These are phyloP conservation scores for Chunga burmeisteri DNA, from an alignment of 2,113 vertebrate genomes.

Conservation along the genomic window DNA sequence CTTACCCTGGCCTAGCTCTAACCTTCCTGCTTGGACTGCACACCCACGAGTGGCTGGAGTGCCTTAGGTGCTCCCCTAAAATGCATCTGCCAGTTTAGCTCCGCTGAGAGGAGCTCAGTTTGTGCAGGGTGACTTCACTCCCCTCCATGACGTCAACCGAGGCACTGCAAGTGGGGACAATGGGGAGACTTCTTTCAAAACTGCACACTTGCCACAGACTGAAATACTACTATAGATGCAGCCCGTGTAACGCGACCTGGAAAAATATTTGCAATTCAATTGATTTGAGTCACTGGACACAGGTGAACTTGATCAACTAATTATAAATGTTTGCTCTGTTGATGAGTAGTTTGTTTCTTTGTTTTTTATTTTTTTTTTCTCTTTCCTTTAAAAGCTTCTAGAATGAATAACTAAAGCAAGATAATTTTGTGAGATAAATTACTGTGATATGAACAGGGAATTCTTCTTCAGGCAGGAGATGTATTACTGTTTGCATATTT, in stretches of 20 bases:
- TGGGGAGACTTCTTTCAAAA: neutral
- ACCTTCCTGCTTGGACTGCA: neutral
- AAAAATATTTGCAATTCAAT: neutral
- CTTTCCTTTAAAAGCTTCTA: neutral
- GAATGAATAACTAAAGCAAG: constrained; percentile 1
- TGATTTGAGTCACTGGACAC: neutral
- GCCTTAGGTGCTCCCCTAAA: neutral
- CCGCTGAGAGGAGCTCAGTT: neutral
- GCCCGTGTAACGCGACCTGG: neutral
- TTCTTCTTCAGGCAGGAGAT: constrained; percentile 27
- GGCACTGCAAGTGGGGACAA: neutral
- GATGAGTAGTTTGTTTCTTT: neutral
- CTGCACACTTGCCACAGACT: neutral
- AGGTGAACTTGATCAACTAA: neutral
- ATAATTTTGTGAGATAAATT: constrained; percentile 19
- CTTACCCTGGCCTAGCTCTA: neutral
- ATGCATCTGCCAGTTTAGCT: neutral
- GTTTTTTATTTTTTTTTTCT: too few species aligned
- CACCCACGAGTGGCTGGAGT: neutral
- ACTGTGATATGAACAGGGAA: neutral
- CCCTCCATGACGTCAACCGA: accelerated
- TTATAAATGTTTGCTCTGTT: neutral
- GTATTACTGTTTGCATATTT: constrained; percentile 39
- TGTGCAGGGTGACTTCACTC: neutral
- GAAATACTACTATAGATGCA: neutral